Conservation (phyloP, 1,140 invertebrate species). For the Panulirus ornatus region DNA sequence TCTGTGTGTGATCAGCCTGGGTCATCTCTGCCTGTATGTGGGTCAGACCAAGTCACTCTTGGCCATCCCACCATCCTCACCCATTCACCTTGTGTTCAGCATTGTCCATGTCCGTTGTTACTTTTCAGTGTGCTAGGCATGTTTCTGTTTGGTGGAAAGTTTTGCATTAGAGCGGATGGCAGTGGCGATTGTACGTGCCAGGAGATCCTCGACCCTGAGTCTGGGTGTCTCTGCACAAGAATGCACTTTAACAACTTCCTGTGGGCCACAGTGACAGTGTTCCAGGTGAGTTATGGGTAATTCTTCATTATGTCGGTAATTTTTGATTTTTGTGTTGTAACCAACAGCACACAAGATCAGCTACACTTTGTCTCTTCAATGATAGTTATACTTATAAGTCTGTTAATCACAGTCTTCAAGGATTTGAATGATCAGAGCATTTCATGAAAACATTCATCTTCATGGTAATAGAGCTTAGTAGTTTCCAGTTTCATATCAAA, state of each 20-base stretch:
- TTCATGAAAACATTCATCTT: too few species aligned
- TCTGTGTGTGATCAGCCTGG: not conserved
- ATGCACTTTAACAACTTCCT: slow-evolving; percentile 98
- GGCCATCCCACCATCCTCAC: slow-evolving; percentile 20
- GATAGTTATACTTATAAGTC: too few species aligned
- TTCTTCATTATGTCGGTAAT: too few species aligned
- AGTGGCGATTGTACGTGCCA: slow-evolving; percentile 93
- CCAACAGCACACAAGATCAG: too few species aligned
- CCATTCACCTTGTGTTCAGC: slow-evolving; percentile 45
- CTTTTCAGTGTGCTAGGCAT: slow-evolving; percentile 95
- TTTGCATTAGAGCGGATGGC: slow-evolving; percentile 96
- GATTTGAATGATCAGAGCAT: too few species aligned
- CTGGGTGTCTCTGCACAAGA: slow-evolving; percentile 94
- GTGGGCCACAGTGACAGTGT: slow-evolving; percentile 96
- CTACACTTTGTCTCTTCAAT: too few species aligned
- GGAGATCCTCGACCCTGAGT: slow-evolving; percentile 90
- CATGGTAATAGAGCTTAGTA: too few species aligned
- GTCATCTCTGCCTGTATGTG: slow-evolving; percentile 40
- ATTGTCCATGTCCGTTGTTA: slow-evolving; percentile 69
- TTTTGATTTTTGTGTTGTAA: not conserved
- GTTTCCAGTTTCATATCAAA: too few species aligned
- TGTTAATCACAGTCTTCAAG: too few species aligned
- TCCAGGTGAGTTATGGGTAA: slow-evolving; percentile 97
- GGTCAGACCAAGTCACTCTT: slow-evolving; percentile 28
- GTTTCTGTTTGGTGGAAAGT: slow-evolving; percentile 99